A percentile compares a stretch with the other conserved stretches of the same genome.
phyloP scores from a whole-genome alignment of 2,797 vertebrate genomes.

The Xerus rutilus region DNA sequence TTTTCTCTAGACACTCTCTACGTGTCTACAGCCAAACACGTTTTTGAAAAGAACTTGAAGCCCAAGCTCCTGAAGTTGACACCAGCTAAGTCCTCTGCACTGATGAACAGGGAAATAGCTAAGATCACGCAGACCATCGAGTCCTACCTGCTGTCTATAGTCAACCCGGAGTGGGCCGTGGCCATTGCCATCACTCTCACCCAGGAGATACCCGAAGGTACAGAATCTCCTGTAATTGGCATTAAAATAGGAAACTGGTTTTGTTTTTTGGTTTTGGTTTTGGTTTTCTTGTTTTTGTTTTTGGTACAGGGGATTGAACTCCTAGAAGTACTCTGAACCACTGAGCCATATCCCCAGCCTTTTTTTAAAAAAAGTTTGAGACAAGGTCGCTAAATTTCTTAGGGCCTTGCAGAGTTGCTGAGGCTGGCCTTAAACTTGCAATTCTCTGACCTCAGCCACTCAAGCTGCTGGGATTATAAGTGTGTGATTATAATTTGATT shows the following conservation, averaged over 20 bases:
- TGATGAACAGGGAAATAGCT: slow-evolving; percentile 89
- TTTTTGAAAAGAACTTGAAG: slow-evolving; percentile 95
- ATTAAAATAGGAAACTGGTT: background rate
- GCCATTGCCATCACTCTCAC: slow-evolving; percentile 95
- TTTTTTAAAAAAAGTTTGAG: no score
- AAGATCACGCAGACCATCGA: slow-evolving; percentile 92
- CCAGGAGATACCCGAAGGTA: slow-evolving; percentile 96
- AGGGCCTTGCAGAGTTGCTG: background rate
- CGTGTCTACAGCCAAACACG: slow-evolving; percentile 92
- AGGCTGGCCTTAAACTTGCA: background rate
- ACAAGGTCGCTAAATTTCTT: background rate
- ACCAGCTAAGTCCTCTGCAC: slow-evolving; percentile 84
- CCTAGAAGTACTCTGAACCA: background rate
- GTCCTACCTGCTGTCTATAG: slow-evolving; percentile 93
- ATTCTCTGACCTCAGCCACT: background rate
- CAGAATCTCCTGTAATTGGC: background rate
- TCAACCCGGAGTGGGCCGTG: slow-evolving; percentile 94
- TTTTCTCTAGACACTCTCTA: slow-evolving; percentile 95
- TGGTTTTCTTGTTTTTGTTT: background rate
- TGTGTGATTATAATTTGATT: no score
- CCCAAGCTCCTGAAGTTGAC: slow-evolving; percentile 91
- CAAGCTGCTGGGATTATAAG: background rate
- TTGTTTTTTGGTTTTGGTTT: background rate
- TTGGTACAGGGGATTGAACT: background rate
- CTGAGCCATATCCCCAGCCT: background rate